Base-by-base conservation (phyloP, 2,797 vertebrate species). In the Leucoraja ocellata region DNA sequence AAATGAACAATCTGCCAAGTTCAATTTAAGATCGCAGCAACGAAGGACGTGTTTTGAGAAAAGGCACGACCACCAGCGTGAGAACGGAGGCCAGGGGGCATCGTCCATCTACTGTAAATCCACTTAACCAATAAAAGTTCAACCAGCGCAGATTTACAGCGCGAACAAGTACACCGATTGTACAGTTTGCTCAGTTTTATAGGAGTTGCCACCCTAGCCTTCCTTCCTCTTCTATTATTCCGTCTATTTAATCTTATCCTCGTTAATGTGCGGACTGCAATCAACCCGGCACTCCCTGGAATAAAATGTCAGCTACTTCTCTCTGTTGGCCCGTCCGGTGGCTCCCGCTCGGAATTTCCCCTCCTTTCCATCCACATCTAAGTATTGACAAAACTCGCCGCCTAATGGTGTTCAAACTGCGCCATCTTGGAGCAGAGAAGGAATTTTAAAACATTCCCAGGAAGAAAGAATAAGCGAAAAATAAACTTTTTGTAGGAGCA, bases 341-440 rank as follows among this genome's bases (percentile, higher is more conserved):
- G 32, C 61, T 65, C 5, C 39, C 68, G 9, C 90, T 23, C 61
- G 46, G 32, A 39, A 90, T 32, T 91, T 10, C 88, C 88, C 68
- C 68, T 91, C 18, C 61, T 88, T 68, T 61, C n/a, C n/a, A 88
- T 88, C 84, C 84, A 63, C 54, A 63, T 86, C 81, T 16, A 25
- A 25, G 9, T 63, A 28, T 25, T 4, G 83, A 28, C 58, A 88
- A 76, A 92, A 76, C 68, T 73, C 23, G 39, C 63, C 21, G 71
- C 90, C 71, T 28, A 73, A 91, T 74, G 39, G 71, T 74, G 84
- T 88, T 74, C 68, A 74, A 92, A 92, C 84, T 68, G 65, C 90
- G 90, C 90, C 90, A 92, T 92, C 90, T 92, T 92, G 90, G 36
- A 92, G 39, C 36, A 76, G 90, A 13, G 10, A 88, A 36, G 61